Percentiles rank a stretch among this genome's conserved stretches.
Evolutionary conservation across 2,888 invertebrate genomes (phyloP).

Genomic region (Pammene aurita): DNA sequence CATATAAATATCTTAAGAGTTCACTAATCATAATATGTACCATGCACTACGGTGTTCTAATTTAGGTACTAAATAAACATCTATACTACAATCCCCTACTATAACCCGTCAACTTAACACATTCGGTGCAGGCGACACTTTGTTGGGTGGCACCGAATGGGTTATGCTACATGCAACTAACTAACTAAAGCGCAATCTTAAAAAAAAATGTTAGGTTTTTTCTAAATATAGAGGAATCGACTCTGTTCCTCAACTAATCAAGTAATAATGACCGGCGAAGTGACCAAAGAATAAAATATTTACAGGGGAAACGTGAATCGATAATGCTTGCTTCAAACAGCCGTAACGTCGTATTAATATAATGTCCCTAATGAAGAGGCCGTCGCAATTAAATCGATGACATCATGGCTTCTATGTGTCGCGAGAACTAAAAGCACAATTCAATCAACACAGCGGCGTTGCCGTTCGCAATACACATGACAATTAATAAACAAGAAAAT

Average conservation of each 20-base stretch:
- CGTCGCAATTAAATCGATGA: slow-evolving; percentile 78
- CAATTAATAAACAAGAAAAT: slow-evolving; percentile 31
- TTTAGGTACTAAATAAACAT: neutral
- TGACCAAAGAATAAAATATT: slow-evolving; percentile 62
- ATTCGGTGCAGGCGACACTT: neutral
- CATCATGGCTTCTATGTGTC: slow-evolving; percentile 69
- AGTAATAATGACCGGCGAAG: neutral
- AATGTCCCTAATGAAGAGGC: slow-evolving; percentile 66
- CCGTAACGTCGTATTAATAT: slow-evolving; percentile 64
- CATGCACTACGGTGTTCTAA: slow-evolving; percentile 19
- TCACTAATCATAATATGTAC: neutral
- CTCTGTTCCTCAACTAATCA: too few species aligned
- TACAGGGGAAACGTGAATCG: slow-evolving; percentile 65
- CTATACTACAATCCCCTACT: neutral
- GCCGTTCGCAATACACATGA: slow-evolving; percentile 42
- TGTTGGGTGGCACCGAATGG: neutral
- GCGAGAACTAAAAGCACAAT: slow-evolving; percentile 74
- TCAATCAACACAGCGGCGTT: slow-evolving; percentile 64
- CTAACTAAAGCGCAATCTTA: neutral
- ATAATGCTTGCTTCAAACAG: slow-evolving; percentile 57
- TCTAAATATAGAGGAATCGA: too few species aligned
- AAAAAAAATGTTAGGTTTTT: too few species aligned
- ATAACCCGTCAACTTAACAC: too few species aligned
- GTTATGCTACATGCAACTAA: slow-evolving; percentile 5
- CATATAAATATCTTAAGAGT: neutral